Evolutionary conservation across 2,888 invertebrate species (phyloP).

Genomic region (Nomada fucata): DNA sequence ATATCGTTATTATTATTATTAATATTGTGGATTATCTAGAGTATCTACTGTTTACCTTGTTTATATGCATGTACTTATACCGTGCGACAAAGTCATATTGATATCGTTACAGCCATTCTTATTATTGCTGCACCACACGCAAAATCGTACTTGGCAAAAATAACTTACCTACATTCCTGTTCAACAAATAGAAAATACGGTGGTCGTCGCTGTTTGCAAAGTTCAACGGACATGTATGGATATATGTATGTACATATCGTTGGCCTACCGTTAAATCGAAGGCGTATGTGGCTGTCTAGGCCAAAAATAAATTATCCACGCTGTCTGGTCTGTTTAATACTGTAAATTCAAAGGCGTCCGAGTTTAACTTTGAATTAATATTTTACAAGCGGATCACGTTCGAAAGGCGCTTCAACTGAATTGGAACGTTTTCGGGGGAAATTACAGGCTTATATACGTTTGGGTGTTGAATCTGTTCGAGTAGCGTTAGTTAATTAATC

Average conservation of each 20-base stretch:
- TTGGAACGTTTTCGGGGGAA: constrained; percentile 13
- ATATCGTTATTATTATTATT: neutral
- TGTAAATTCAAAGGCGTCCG: neutral
- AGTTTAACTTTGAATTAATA: constrained; percentile 18
- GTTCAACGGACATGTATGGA: neutral
- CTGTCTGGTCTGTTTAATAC: constrained; percentile 4
- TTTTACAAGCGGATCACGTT: constrained; percentile 3
- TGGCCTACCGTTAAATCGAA: neutral
- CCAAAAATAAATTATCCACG: constrained; percentile 25
- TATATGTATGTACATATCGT: neutral
- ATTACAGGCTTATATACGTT: neutral
- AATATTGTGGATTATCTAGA: neutral
- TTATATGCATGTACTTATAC: neutral
- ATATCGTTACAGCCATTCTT: neutral
- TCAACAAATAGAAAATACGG: neutral
- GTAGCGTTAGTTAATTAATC: constrained; percentile 28
- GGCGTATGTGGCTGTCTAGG: neutral
- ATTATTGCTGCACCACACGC: neutral
- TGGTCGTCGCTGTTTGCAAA: neutral
- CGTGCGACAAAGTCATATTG: neutral
- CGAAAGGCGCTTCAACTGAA: neutral
- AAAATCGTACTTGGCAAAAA: neutral
- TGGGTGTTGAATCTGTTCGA: constrained; percentile 20
- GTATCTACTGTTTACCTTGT: neutral
- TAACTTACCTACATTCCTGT: neutral